Conservation (phyloP, 2,113 vertebrate species). For the Chionis minor region DNA sequence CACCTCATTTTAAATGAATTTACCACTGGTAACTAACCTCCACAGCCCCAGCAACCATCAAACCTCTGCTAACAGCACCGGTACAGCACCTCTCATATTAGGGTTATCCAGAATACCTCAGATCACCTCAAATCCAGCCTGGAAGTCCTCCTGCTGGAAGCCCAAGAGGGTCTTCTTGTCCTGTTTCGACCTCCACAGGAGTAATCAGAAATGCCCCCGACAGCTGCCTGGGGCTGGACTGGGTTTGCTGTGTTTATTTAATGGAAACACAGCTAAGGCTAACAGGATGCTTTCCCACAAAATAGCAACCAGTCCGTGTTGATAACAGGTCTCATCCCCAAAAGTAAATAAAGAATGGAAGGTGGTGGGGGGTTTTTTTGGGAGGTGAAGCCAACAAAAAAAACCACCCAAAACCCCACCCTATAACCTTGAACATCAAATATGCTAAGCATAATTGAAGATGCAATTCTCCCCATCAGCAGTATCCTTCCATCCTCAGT, state of each 20-base stretch:
- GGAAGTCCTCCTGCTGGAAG: neutral
- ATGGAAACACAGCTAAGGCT: neutral
- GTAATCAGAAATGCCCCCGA: neutral
- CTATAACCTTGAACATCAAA: too few relatives aligned
- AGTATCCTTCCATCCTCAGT: neutral
- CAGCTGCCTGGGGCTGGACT: neutral
- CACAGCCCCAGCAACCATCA: neutral
- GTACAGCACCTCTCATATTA: neutral
- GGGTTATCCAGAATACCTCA: neutral
- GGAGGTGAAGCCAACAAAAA: neutral
- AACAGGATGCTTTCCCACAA: neutral
- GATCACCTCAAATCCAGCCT: neutral
- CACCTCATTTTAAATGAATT: neutral
- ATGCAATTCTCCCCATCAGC: neutral
- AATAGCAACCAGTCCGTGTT: fast-evolving
- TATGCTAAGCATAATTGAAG: fast-evolving
- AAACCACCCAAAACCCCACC: too few relatives aligned
- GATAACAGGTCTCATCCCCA: neutral
- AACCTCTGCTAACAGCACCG: neutral
- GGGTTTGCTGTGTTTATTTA: neutral
- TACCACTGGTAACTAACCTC: neutral
- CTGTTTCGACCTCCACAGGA: neutral
- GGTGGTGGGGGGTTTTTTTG: too few relatives aligned
- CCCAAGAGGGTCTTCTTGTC: neutral
- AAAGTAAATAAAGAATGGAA: neutral